Base-by-base conservation (phyloP, 2,797 vertebrate species). In the Gallinago nigripennis region DNA sequence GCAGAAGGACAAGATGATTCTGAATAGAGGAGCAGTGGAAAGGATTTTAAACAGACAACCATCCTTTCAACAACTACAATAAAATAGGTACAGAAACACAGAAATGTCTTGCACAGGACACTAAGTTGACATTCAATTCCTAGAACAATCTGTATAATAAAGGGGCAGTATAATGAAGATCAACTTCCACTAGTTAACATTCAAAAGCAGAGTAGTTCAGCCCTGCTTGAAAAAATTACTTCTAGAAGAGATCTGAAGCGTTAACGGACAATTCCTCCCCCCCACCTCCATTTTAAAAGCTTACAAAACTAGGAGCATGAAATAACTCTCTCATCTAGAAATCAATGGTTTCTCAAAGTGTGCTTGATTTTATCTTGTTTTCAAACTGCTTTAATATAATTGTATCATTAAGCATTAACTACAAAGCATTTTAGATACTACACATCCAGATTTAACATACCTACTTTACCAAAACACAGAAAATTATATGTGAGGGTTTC, bases 1-100 rank as follows among this genome's bases (percentile, higher is more conserved):
- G 95, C 95, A 94, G 77, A 48, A 96, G 89, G 83, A 96, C 96
- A 96, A 90, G 90, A 30, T 66, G 77, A 11, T 56, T 77, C 85
- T 95, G 93, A 97, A 95, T 88, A 91, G 88, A 82, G 58, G 16
- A 85, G 43, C 77, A 86, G n/a, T 28, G 68, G 77, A 41, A 88
- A 83, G 87, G 86, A 25, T 94, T 96, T 90, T 73, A 61, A 94
- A 46, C 75, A 96, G 77, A 71, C 89, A 95, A 30, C 39, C 35
- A 2, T 31, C 84, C 88, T 94, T 97, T 96, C 93, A 95, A 3
- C 58, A 35, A 5, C 37, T 18, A 85, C 84, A 94, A 87, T 85
- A 65, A 27, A 45, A 61, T 88, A 91, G 88, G 86, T 88, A 93
- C 68, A 60, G 77, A 85, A 58, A 48, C 76, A 88, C 54, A 82